These are phyloP conservation scores for Argyrosomus regius DNA, from an alignment of 2,797 vertebrate genomes.

Conservation along the genomic window DNA sequence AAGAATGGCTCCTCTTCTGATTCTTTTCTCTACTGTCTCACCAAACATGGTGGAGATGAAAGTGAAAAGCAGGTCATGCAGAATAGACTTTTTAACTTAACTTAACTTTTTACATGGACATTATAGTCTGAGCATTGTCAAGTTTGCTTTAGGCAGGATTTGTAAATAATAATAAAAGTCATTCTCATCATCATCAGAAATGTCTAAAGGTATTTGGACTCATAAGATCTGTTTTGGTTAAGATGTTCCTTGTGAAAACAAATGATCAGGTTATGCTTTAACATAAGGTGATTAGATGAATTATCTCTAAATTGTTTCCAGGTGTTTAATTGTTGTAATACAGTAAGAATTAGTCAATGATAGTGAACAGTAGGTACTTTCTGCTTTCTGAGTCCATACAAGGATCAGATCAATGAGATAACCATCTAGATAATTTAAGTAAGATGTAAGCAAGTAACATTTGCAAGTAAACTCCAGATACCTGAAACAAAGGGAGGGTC, in stretches of 20 bases:
- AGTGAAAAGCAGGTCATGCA: slow-evolving; percentile 1
- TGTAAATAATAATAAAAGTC: not conserved
- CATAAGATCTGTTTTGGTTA: not conserved
- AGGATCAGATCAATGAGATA: not conserved
- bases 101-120: too few relatives aligned
- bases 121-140: not conserved
- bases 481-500: not conserved
- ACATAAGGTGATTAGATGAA: not conserved
- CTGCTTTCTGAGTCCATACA: not conserved
- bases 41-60: not conserved
- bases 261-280: not conserved
- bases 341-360: not conserved
- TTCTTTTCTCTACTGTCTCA: not conserved
- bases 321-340: not conserved
- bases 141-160: not conserved
- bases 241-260: not conserved
- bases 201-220: not conserved
- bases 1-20: not conserved
- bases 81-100: not conserved
- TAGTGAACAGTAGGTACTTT: not conserved
- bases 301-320: not conserved
- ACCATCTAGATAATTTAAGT: not conserved
- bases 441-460: not conserved
- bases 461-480: not conserved
- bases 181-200: not conserved